Evolutionary conservation across 2,113 vertebrate genomes (phyloP).

Genomic region (Manacus vitellinus): DNA sequence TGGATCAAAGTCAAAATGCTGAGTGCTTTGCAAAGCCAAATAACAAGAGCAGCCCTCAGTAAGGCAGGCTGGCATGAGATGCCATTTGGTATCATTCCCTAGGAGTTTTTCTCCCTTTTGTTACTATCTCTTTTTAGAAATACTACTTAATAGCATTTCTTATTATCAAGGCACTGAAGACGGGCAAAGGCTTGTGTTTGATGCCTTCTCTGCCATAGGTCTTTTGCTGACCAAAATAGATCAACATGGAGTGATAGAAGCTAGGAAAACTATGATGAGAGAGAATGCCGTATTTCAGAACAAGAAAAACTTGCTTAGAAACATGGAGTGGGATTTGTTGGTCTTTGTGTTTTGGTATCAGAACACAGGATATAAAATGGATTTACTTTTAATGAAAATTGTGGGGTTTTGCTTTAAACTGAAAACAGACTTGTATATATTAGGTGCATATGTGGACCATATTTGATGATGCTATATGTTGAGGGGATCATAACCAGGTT

Average conservation of each 20-base stretch:
- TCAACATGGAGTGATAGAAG: neutral
- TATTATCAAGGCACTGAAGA: neutral
- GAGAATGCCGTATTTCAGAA: neutral
- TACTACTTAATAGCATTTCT: neutral
- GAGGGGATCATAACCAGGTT: neutral
- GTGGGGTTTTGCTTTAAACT: neutral
- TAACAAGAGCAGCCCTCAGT: neutral
- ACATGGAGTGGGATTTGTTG: neutral
- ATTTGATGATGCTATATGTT: neutral
- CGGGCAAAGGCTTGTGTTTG: neutral
- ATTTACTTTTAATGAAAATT: neutral
- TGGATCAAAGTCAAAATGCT: neutral
- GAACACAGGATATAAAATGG: neutral
- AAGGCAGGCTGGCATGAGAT: neutral
- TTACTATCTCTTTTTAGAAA: neutral
- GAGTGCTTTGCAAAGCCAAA: constrained; percentile 28
- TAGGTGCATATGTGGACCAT: neutral
- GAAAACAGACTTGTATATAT: neutral
- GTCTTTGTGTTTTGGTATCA: neutral
- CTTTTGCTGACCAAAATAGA: neutral
- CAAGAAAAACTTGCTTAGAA: neutral
- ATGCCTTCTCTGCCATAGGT: neutral
- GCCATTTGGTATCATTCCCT: neutral
- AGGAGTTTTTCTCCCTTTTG: neutral
- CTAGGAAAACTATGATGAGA: neutral